Percentiles rank a stretch among this genome's conserved stretches.
Conservation (phyloP, 1,140 invertebrate species). For the Teleogryllus occipitalis region DNA sequence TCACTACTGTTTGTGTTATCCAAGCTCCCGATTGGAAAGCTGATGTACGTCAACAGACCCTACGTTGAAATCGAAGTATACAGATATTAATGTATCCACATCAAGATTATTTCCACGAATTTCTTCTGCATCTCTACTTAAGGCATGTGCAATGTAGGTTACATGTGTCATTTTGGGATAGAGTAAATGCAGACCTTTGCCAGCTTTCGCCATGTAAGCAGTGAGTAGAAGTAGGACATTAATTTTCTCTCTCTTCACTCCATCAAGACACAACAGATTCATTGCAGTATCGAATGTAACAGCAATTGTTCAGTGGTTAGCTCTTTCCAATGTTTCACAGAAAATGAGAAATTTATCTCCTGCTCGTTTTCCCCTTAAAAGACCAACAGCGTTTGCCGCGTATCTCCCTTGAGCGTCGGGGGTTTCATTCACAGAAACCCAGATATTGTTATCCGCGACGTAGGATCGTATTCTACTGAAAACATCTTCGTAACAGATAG, state of each 20-base stretch:
- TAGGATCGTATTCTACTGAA: conserved; percentile 2
- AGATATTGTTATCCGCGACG: too few species aligned
- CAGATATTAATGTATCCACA: too few species aligned
- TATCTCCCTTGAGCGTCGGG: conserved; percentile 7
- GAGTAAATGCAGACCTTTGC: conserved; percentile 21
- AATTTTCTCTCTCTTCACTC: too few species aligned
- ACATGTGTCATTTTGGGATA: conserved; percentile 29
- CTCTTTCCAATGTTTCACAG: background rate
- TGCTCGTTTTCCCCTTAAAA: conserved; percentile 7
- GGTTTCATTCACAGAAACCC: background rate
- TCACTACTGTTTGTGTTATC: too few species aligned
- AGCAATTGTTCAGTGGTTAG: conserved; percentile 7
- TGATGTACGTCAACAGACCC: too few species aligned
- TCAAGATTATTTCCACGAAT: too few species aligned
- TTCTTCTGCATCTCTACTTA: conserved; percentile 29
- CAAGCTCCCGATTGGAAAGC: too few species aligned
- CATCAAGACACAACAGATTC: too few species aligned
- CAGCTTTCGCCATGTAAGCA: conserved; percentile 8
- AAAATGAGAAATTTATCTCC: background rate
- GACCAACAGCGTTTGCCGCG: conserved; percentile 1
- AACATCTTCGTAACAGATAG: conserved; percentile 8
- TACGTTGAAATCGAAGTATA: too few species aligned
- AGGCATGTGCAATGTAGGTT: conserved; percentile 31
- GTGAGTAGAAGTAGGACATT: background rate
- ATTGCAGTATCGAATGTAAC: background rate